Evolutionary conservation across 1,140 invertebrate genomes (phyloP), one percentile per base, ranked within the genome.

Genomic region (Babylonia areolata): DNA sequence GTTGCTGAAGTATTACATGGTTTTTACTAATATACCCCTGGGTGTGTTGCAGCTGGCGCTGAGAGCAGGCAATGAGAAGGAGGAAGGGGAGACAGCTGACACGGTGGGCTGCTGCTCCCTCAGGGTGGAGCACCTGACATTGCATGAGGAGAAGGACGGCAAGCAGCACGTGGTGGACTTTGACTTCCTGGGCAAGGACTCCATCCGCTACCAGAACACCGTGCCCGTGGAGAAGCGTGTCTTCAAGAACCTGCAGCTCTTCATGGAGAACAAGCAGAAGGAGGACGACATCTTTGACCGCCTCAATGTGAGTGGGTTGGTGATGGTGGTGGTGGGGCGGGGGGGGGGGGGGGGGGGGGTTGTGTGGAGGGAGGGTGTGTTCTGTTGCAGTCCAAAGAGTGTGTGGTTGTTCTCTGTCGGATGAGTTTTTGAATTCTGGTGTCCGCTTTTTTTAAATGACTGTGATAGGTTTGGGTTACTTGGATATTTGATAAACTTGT

Each of bases 51-150:
- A 96, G 95, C 95, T 99, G 69, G 99, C 99, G 20, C 96, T 99
- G 88, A 98, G 99, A 96, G 99, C 99, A 91, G 98, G 99, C 95
- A 99, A 99, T 94, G 99, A 99, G 95, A 99, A 99, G 94, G 99
- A 99, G 93, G 99, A 99, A 94, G 95, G 95, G 69, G 99, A 99
- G 94, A 98, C 99, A 9, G 95, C 95, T 12, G 99, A 99, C 92
- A 99, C 99, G 12, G 99, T 99, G 0, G 99, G 99, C 95, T 99
- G 99, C 94, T 99, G 99, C 95, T 99, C 99, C 17, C 95, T 99
- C n/a, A 96, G 99, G 75, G 97, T 98, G 9, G 99, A 99, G 95
- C 99, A 99, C 92, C 98, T 99, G 86, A 96, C 96, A 89, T 95
- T 99, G 80, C 97, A 98, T 91, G 97, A 98, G 92, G 96, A 98